phyloP scores from a whole-genome alignment of 2,113 vertebrate genomes.

The Centrocercus urophasianus region DNA sequence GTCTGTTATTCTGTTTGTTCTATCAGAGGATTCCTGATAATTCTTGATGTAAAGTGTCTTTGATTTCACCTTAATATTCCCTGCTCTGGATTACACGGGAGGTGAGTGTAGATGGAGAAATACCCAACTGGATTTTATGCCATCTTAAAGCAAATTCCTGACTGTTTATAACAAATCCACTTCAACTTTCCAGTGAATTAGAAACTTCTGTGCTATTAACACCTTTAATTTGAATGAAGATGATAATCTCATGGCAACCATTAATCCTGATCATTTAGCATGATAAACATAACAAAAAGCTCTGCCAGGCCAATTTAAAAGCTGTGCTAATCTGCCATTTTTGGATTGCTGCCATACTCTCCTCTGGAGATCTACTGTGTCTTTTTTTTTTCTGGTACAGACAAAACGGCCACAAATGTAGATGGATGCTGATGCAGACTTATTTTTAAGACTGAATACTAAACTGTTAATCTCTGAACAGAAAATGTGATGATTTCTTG shows the following conservation, averaged over 20 bases:
- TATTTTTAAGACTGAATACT: neutral
- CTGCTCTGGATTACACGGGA: neutral
- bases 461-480: neutral
- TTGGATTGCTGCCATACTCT: neutral
- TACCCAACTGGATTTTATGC: neutral
- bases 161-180: neutral
- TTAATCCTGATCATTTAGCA: neutral
- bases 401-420: neutral
- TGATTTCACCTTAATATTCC: neutral
- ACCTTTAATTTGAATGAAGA: constrained; percentile 16
- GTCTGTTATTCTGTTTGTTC: neutral
- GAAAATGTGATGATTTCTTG: neutral
- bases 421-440: neutral
- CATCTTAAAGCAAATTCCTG: neutral
- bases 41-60: neutral
- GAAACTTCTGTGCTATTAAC: neutral
- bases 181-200: constrained; percentile 14
- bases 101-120: neutral
- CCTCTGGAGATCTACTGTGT: accelerated
- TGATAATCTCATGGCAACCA: constrained; percentile 37
- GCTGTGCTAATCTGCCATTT: neutral
- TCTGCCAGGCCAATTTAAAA: neutral
- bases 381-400: neutral
- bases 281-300: neutral
- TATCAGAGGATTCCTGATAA: neutral